Evolutionary conservation across 2,888 invertebrate species (phyloP), one percentile per base, ranked within the genome.

Genomic region (Brachynemurus nebulosus): DNA sequence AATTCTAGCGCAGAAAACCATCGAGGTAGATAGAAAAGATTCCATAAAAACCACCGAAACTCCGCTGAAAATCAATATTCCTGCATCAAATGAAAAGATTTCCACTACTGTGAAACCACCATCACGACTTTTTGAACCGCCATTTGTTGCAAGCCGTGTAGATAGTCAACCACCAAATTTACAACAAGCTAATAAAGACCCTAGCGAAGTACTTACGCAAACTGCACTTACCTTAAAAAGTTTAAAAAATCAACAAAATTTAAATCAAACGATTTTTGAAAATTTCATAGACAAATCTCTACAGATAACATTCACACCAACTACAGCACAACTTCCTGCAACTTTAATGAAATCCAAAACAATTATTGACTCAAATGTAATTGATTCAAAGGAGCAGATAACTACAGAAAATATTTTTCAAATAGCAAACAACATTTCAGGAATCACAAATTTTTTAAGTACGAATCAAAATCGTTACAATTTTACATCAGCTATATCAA

Each of bases 31-130:
- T n/a, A n/a, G n/a, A n/a, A n/a, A n/a, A n/a, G 1, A 55, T 55
- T 12, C 57, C 57, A 12, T 54, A 52, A 19, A 58, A 58, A 47
- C 59, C 59, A 6, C n/a, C n/a, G n/a, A n/a, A n/a, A n/a, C n/a
- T n/a, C n/a, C n/a, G n/a, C n/a, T n/a, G n/a, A n/a, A n/a, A n/a
- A n/a, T n/a, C n/a, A n/a, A n/a, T n/a, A n/a, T n/a, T n/a, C n/a
- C n/a, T n/a, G n/a, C n/a, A n/a, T n/a, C n/a, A n/a, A n/a, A n/a
- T n/a, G n/a, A n/a, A n/a, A n/a, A n/a, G n/a, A n/a, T n/a, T n/a
- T n/a, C n/a, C n/a, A n/a, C 57, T 17, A 33, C 52, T 1, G 23
- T 23, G 14, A 16, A 42, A 55, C 56, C n/a, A 53, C 54, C 51
- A 19, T 40, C 37, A 12, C 18, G 20, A 37, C 39, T 41, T 17